These are phyloP conservation scores for Synanthedon myopaeformis DNA, from an alignment of 2,888 invertebrate species.

Conservation along the genomic window DNA sequence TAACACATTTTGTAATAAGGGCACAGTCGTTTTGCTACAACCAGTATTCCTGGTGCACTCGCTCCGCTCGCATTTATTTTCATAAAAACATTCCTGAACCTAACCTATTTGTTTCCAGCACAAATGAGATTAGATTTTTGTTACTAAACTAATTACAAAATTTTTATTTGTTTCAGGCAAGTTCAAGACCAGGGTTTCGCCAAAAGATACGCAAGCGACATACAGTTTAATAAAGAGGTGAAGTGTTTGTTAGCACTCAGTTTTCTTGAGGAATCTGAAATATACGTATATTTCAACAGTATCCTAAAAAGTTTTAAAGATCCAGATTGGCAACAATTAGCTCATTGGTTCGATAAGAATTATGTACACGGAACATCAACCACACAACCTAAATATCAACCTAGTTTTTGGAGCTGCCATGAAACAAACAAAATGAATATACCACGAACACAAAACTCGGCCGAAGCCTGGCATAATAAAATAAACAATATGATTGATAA, in stretches of 20 bases:
- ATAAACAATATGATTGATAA: conserved; percentile 3
- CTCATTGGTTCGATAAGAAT: conserved; percentile 4
- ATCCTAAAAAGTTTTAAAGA: too few relatives aligned
- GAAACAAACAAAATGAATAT: conserved; percentile 4
- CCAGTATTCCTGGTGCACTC: too few relatives aligned
- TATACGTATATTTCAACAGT: not conserved
- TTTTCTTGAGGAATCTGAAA: not conserved
- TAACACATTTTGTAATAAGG: too few relatives aligned
- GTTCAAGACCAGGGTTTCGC: not conserved
- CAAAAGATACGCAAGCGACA: not conserved
- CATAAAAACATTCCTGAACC: too few relatives aligned
- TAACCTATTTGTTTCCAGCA: too few relatives aligned
- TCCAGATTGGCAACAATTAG: not conserved
- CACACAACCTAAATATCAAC: conserved; percentile 4
- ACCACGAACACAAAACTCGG: conserved; percentile 3
- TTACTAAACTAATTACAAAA: too few relatives aligned
- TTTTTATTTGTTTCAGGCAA: not conserved
- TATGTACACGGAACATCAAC: conserved; percentile 2
- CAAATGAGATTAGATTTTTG: too few relatives aligned
- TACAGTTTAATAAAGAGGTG: conserved; percentile 1
- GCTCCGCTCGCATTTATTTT: too few relatives aligned
- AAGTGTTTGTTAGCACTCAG: conserved; percentile 3
- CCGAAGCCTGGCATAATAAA: conserved; percentile 5
- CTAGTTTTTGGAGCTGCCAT: conserved; percentile 4
- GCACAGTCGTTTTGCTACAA: too few relatives aligned